Evolutionary conservation across 1,140 invertebrate genomes (phyloP).

Genomic region (Laodelphax striatellus): DNA sequence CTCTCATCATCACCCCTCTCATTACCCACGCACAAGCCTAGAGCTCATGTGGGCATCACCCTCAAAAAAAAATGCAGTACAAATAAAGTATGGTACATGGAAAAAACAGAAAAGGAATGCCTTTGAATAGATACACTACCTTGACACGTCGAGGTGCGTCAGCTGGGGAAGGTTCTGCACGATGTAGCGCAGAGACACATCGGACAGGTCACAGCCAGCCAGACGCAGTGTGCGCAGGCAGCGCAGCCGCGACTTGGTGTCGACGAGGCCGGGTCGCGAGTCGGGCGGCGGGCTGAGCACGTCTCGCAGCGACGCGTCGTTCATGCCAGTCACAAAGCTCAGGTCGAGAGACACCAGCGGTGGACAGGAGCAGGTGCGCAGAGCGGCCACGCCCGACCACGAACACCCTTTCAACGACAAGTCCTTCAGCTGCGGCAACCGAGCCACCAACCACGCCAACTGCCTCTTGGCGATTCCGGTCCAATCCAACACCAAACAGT

Average conservation of each 20-base stretch:
- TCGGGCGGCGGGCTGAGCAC: slow-evolving; percentile 74
- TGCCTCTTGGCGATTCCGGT: slow-evolving; percentile 74
- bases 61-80: too few relatives aligned
- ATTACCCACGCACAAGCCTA: too few relatives aligned
- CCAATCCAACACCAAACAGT: slow-evolving; percentile 68
- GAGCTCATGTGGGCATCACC: too few relatives aligned
- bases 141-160: slow-evolving; percentile 64
- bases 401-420: slow-evolving; percentile 70
- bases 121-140: too few relatives aligned
- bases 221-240: slow-evolving; percentile 62
- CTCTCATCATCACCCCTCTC: too few relatives aligned
- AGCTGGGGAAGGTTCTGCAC: slow-evolving; percentile 63
- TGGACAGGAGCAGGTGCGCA: slow-evolving; percentile 71
- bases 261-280: slow-evolving; percentile 68
- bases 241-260: slow-evolving; percentile 67
- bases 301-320: slow-evolving; percentile 68
- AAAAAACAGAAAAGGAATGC: too few relatives aligned
- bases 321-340: slow-evolving; percentile 65
- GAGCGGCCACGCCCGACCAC: slow-evolving; percentile 63
- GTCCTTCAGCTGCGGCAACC: slow-evolving; percentile 68
- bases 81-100: too few relatives aligned
- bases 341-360: slow-evolving; percentile 70
- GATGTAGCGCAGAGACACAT: slow-evolving; percentile 70
- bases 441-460: slow-evolving; percentile 72
- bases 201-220: slow-evolving; percentile 79